These are phyloP conservation scores for Ceratotherium simum DNA, from an alignment of 2,113 vertebrate species.

Conservation along the genomic window DNA sequence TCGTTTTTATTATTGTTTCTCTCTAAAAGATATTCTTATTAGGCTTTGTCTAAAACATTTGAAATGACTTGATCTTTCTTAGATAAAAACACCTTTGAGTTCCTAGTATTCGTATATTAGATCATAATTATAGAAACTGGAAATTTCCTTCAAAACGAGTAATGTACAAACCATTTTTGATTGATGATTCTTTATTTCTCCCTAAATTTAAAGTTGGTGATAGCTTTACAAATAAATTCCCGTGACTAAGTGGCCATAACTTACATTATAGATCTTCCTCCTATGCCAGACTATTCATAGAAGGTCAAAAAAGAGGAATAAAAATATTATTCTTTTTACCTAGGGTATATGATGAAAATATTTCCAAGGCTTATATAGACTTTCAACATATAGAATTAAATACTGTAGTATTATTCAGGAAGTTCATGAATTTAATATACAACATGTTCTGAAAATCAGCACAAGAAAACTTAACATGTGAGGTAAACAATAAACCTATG, in stretches of 20 bases:
- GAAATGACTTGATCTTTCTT: background rate
- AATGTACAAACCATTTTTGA: background rate
- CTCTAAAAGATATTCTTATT: background rate
- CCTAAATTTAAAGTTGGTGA: background rate
- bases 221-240: constrained; percentile 26
- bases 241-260: background rate
- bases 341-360: background rate
- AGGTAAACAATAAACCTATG: background rate
- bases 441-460: constrained; percentile 7
- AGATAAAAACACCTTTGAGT: background rate
- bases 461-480: background rate
- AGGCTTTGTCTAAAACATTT: constrained; percentile 21
- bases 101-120: background rate
- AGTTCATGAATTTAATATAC: background rate
- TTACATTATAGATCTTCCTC: background rate
- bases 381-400: background rate
- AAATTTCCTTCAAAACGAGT: constrained; percentile 40
- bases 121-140: background rate
- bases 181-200: background rate
- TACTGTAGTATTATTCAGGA: background rate
- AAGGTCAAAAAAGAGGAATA: background rate
- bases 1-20: background rate
- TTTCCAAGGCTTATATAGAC: background rate
- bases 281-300: background rate
- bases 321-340: background rate